These are phyloP conservation scores for Saturnia japonica DNA, from an alignment of 2,888 invertebrate species.

Conservation along the genomic window DNA sequence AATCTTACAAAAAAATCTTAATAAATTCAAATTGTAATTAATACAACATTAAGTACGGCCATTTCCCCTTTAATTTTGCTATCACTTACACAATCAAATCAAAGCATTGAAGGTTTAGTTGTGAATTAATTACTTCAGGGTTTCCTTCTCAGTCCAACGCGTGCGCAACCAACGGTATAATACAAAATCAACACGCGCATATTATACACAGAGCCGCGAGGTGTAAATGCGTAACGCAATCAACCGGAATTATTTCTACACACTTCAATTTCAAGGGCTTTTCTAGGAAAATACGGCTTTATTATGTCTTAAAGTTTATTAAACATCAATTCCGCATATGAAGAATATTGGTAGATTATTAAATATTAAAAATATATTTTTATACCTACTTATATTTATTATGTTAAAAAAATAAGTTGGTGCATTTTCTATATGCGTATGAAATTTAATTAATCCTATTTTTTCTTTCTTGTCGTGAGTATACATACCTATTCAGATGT, in stretches of 20 bases:
- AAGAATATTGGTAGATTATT: not conserved
- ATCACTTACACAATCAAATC: slow-evolving; percentile 30
- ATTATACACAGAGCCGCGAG: slow-evolving; percentile 31
- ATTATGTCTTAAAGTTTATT: not conserved
- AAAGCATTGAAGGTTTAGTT: slow-evolving; percentile 38
- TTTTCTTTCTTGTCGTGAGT: too few relatives aligned
- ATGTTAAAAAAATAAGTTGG: too few relatives aligned
- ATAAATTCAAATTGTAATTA: not conserved
- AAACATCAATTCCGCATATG: not conserved
- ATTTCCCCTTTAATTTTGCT: slow-evolving; percentile 19
- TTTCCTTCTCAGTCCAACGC: slow-evolving; percentile 54
- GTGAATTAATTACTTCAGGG: slow-evolving; percentile 24
- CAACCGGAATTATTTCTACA: slow-evolving; percentile 42
- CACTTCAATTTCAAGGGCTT: slow-evolving; percentile 36
- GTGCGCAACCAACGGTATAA: slow-evolving; percentile 50
- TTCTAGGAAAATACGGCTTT: slow-evolving; percentile 18
- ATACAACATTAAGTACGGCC: slow-evolving; percentile 1
- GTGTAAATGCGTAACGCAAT: slow-evolving; percentile 33
- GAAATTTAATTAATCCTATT: not conserved
- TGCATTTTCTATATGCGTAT: too few relatives aligned
- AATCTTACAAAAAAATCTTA: not conserved
- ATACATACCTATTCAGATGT: too few relatives aligned
- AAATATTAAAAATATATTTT: not conserved
- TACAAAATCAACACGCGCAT: slow-evolving; percentile 36
- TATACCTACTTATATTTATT: not conserved